Evolutionary conservation across 2,797 vertebrate species (phyloP), one percentile per base, ranked within the genome.

Genomic region (Chelidonichthys spinosus): DNA sequence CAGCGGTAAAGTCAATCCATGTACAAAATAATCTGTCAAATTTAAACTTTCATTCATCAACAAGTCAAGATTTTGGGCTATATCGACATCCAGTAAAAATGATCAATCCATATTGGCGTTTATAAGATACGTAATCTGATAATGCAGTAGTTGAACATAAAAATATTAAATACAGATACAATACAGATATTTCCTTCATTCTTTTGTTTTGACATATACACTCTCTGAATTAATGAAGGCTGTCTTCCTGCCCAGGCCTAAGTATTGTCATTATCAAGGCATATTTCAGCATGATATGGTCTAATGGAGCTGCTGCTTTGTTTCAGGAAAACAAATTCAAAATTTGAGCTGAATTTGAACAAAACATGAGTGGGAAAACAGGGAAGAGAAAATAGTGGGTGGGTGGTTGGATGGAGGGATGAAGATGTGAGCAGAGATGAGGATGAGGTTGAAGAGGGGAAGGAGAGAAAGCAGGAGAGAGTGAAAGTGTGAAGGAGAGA

Each of bases 401-500:
- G 72, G 69, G 74, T 72, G 55, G 75, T 73, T 32, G 72, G 69
- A 78, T 69, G 72, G 59, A 78, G 58, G 74, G 69, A 77, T 72
- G 42, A 69, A 25, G 58, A 69, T 7, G 7, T 58, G 61, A 42
- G 49, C 25, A 6, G 52, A 71, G 81, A 71, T 15, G 44, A 72
- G 63, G 44, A 50, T 59, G 66, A 85, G 67, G 78, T 72, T 68
- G 56, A 43, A 6, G 58, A 69, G 71, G 65, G 75, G 64, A 65
- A 75, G 63, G 58, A 60, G 40, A 70, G 60, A 65, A 64, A 75
- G 74, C 40, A 63, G 35, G 63, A 65, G 49, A 69, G 74, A 74
- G 78, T 65, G 78, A 77, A 69, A 39, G 74, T 83, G 82, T 86
- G 81, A 83, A 76, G 83, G 81, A 90, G 50, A 80, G 77, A 85